Percentiles rank a stretch among this genome's conserved stretches.
Conservation (phyloP, 2,113 vertebrate species). For the Engraulis encrasicolus region DNA sequence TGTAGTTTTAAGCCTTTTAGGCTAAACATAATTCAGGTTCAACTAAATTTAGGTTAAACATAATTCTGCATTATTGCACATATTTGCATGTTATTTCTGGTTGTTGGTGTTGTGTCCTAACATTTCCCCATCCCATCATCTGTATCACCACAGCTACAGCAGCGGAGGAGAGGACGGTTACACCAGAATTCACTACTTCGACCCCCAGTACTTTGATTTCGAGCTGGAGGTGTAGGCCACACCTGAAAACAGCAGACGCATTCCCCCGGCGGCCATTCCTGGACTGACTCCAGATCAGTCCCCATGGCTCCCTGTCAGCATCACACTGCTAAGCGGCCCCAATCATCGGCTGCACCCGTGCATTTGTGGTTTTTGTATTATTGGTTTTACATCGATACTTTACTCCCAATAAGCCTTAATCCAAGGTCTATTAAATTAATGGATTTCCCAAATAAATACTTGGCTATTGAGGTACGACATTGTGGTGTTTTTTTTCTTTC, state of each 20-base stretch:
- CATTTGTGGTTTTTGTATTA: conserved; percentile 28
- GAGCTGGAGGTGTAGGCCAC: conserved; percentile 86
- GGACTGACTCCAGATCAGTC: neutral
- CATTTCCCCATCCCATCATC: neutral
- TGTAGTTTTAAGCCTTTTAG: too few species aligned
- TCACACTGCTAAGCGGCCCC: neutral
- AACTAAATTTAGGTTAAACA: too few species aligned
- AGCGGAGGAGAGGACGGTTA: conserved; percentile 97
- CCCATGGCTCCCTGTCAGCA: neutral
- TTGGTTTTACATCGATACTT: conserved; percentile 14
- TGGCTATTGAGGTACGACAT: conserved; percentile 12
- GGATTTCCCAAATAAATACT: conserved; percentile 35
- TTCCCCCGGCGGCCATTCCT: neutral
- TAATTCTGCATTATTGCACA: too few species aligned
- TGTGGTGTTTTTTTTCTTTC: neutral
- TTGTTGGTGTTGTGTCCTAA: neutral
- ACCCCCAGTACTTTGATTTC: conserved; percentile 97
- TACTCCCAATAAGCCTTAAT: conserved; percentile 34
- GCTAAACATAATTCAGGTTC: too few species aligned
- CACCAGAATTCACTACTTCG: conserved; percentile 95
- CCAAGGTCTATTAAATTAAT: conserved; percentile 57
- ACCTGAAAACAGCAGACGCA: neutral
- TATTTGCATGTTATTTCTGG: neutral
- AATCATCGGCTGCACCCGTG: neutral
- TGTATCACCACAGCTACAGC: conserved; percentile 85